A percentile compares a stretch with the other conserved stretches of the same genome.
Evolutionary conservation across 2,113 vertebrate species (phyloP).

Genomic region (Crotalus tigris): DNA sequence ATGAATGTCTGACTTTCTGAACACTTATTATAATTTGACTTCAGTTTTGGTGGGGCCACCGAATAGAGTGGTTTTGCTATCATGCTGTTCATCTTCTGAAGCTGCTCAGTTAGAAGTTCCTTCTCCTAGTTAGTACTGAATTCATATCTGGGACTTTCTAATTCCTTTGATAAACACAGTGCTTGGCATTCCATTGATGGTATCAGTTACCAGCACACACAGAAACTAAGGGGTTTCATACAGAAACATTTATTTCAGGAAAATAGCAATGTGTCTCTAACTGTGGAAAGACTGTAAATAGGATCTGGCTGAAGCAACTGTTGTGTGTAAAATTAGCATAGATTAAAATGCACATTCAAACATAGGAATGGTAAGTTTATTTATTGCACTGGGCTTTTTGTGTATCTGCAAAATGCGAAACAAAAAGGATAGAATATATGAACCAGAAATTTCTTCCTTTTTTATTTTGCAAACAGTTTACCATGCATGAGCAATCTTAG

Average conservation of each 20-base stretch:
- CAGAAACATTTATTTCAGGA: slow-evolving; percentile 39
- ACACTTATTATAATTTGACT: background rate
- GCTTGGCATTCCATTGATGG: slow-evolving; percentile 11
- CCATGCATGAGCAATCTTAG: slow-evolving; percentile 46
- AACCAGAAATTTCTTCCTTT: slow-evolving; percentile 22
- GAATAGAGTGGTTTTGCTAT: slow-evolving; percentile 13
- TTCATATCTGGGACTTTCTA: slow-evolving; percentile 27
- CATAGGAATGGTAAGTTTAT: slow-evolving; percentile 41
- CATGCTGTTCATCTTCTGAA: background rate
- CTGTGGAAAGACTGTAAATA: slow-evolving; percentile 61
- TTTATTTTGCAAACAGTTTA: slow-evolving; percentile 37
- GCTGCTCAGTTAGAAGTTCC: slow-evolving; percentile 11
- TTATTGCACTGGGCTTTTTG: slow-evolving; percentile 45
- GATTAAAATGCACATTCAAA: slow-evolving; percentile 63
- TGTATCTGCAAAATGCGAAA: slow-evolving; percentile 31
- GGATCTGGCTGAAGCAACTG: slow-evolving; percentile 63
- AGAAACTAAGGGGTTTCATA: slow-evolving; percentile 50
- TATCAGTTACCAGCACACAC: slow-evolving; percentile 43
- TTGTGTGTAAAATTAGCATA: slow-evolving; percentile 65
- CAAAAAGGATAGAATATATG: slow-evolving; percentile 32
- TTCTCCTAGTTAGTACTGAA: slow-evolving; percentile 22
- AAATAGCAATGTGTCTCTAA: slow-evolving; percentile 60
- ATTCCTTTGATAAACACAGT: slow-evolving; percentile 37
- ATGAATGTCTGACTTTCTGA: background rate
- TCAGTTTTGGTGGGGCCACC: background rate